Base-by-base conservation (phyloP, 2,113 vertebrate species). In the Blennius ocellaris region DNA sequence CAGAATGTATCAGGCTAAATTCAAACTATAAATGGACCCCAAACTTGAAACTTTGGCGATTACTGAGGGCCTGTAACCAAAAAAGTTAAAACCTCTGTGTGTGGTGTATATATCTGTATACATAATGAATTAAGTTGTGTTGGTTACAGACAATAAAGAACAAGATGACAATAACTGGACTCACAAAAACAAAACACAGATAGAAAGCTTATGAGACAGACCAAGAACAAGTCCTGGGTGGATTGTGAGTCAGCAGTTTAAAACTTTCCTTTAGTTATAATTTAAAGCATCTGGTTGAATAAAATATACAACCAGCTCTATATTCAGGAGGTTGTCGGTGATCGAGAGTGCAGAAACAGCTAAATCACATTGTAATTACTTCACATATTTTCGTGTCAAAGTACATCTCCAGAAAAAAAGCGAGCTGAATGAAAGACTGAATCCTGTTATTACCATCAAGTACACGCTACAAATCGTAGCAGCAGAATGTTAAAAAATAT, bases 401-500 rank as follows among this genome's bases (percentile, higher is more conserved):
- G 37, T 39, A 7, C 6, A 61, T 1, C 9, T 57, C 7, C 48
- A 9, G 52, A 44, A 41, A 11, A 30, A 40, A 1, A 53, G 7
- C 14, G 4, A 11, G 9, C 36, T 10, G 14, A 63, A 57, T 6
- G 1, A 80, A 40, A 59, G 9, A 17, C 21, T 59, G 48, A 38
- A 61, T 38, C 40, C 12, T 61, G 57, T 57, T 21, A 75, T 78
- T 60, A 71, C 72, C 44, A 53, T 71, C 53, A 71, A 6, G 49
- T 41, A 17, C 15, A 62, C 11, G 2, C 48, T 41, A 21, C n/a
- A 36, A 3, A 11, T 10, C 60, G 21, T 12, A 36, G 5, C 58
- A 10, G 47, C 1, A 15, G 17, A 52, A 50, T 7, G 11, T 14
- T 30, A 30, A 30, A 47, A 38, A 11, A 45, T 36, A 63, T 65